A percentile compares a stretch with the other conserved stretches of the same genome.
Conservation (phyloP, 2,888 invertebrate species). For the Drosophila diplacantha region DNA sequence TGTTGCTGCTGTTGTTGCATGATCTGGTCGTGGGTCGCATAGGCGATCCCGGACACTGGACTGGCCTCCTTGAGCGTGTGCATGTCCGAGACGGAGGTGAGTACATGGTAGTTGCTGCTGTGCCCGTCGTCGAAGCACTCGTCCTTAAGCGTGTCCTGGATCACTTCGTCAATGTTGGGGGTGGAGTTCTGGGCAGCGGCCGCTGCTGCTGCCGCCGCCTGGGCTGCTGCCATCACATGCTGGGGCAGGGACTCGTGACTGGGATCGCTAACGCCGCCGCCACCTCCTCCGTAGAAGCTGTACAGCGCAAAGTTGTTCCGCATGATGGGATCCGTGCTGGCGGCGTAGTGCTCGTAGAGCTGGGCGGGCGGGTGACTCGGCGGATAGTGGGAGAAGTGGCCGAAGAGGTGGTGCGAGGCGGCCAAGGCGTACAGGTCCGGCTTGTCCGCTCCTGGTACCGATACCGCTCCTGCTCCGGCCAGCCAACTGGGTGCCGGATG, state of each 20-base stretch:
- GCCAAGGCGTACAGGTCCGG: constrained; percentile 55
- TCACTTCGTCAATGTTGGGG: constrained; percentile 77
- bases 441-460: constrained; percentile 38
- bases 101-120: constrained; percentile 73
- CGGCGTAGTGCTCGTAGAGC: constrained; percentile 60
- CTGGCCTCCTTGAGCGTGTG: constrained; percentile 73
- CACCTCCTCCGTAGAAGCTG: constrained; percentile 53
- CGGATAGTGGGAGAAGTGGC: constrained; percentile 55
- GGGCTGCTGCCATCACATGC: constrained; percentile 50
- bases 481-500: constrained; percentile 46
- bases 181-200: constrained; percentile 59
- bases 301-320: constrained; percentile 74
- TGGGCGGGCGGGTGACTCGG: constrained; percentile 43
- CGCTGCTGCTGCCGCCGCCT: constrained; percentile 50
- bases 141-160: constrained; percentile 77
- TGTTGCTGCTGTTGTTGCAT: constrained; percentile 54
- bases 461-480: constrained; percentile 21
- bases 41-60: constrained; percentile 44
- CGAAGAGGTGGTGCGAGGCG: constrained; percentile 58
- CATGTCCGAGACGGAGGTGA: constrained; percentile 73
- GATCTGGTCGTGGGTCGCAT: constrained; percentile 60
- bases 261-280: constrained; percentile 40
- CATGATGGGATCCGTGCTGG: constrained; percentile 70
- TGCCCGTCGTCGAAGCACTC: constrained; percentile 76
- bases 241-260: constrained; percentile 59